phyloP scores from a whole-genome alignment of 2,113 vertebrate genomes.

The Andinoacara biseriatus region DNA sequence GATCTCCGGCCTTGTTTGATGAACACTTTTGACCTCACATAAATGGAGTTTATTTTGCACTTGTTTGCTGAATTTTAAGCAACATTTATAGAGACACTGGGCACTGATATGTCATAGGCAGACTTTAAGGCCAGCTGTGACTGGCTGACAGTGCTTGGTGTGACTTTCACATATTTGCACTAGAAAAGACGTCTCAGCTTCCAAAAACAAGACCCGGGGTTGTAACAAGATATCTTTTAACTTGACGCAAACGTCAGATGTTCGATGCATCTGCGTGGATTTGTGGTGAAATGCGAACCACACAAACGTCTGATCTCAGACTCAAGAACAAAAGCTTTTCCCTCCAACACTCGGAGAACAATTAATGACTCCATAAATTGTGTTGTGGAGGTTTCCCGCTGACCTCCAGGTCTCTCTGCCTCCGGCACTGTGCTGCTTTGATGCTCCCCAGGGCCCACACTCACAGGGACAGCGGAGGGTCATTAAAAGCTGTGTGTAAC shows the following conservation, averaged over 20 bases:
- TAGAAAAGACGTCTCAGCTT: not conserved
- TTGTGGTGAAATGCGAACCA: not conserved
- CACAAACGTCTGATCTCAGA: not conserved
- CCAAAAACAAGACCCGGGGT: not conserved
- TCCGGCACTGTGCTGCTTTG: not conserved
- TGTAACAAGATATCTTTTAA: not conserved
- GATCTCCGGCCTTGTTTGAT: too few species aligned
- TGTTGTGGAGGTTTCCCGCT: not conserved
- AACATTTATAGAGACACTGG: not conserved
- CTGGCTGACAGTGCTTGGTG: not conserved
- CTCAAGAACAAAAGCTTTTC: not conserved
- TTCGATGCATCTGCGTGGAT: not conserved
- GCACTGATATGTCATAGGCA: not conserved
- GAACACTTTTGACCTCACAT: too few species aligned
- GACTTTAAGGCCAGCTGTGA: not conserved
- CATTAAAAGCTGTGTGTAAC: constrained; percentile 47
- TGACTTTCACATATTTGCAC: too few species aligned
- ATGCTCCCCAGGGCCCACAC: constrained; percentile 21
- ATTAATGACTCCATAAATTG: constrained; percentile 17
- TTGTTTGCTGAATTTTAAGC: too few species aligned
- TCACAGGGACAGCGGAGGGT: constrained; percentile 26
- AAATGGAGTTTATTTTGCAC: too few species aligned
- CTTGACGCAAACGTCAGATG: not conserved
- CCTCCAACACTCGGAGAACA: not conserved
- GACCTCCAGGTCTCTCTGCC: not conserved